Percentiles rank a stretch among this genome's conserved stretches.
Evolutionary conservation across 2,888 invertebrate genomes (phyloP).

Genomic region (Pristionchus mayeri): DNA sequence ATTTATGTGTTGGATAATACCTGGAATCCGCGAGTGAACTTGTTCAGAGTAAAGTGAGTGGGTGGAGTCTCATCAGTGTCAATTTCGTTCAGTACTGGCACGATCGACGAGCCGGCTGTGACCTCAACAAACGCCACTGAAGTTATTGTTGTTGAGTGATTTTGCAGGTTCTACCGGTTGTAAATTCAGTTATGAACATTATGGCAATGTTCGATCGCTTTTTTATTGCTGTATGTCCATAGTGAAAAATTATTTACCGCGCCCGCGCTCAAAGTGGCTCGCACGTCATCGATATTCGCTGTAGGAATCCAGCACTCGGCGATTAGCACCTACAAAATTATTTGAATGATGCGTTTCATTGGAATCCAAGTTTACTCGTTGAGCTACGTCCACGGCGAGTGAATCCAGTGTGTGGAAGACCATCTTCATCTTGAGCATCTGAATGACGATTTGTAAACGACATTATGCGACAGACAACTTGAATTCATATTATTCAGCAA

Average conservation of each 20-base stretch:
- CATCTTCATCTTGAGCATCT: constrained; percentile 95
- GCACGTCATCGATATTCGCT: constrained; percentile 89
- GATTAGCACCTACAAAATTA: constrained; percentile 87
- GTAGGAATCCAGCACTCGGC: constrained; percentile 98
- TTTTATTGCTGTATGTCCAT: not conserved
- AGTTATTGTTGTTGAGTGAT: too few relatives aligned
- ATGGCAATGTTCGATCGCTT: not conserved
- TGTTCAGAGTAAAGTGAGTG: constrained; percentile 95
- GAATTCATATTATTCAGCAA: not conserved
- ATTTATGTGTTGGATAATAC: not conserved
- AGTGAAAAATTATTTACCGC: constrained; percentile 82
- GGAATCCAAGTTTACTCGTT: constrained; percentile 80
- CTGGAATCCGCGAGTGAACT: constrained; percentile 95
- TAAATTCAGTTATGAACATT: too few relatives aligned
- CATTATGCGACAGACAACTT: too few relatives aligned
- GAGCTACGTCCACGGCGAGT: constrained; percentile 97
- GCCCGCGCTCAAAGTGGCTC: constrained; percentile 87
- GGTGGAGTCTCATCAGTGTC: constrained; percentile 87
- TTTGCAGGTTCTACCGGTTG: too few relatives aligned
- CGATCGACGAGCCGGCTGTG: constrained; percentile 92
- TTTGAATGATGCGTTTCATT: not conserved
- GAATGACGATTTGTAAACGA: constrained; percentile 30
- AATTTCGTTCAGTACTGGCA: constrained; percentile 95
- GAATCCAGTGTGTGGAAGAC: constrained; percentile 97
- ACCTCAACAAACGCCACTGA: constrained; percentile 81